Base-by-base conservation (phyloP, 1,140 invertebrate genomes). In the Diploscapter pachys region DNA sequence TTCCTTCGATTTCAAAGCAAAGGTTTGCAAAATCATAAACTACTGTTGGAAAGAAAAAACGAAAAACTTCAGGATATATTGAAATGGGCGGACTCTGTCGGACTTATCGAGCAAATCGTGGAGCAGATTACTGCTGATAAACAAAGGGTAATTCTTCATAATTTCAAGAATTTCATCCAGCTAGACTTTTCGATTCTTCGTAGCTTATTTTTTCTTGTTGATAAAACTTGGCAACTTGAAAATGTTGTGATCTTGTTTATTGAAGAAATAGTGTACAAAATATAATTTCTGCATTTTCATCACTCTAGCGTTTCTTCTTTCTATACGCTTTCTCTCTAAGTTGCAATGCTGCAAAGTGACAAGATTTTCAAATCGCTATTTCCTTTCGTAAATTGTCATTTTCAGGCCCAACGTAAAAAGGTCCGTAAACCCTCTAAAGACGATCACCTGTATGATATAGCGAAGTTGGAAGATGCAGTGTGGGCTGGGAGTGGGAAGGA, bases 381-480 rank as follows among this genome's bases (percentile, higher is more conserved):
- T 55, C 71, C 57, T 48, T 52, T 5, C 71, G 4, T 93, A 92
- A 76, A 98, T 97, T 83, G 91, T 93, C 79, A 13, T 5, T 71
- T 31, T 13, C 62, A 9, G n/a, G 71, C 59, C 89, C 56, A 31
- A 31, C 31, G 31, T 31, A 31, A 31, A 31, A 31, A 31, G 31
- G 0, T 31, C 31, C 31, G 31, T 31, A 31, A 31, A 31, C 31
- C 31, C 31, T 31, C 31, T 31, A 31, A 31, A 31, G 31, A 31
- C 31, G 31, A 31, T 31, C 31, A 31, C 31, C 97, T 96, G 5
- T 93, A 92, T 13, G 59, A 91, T 63, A 92, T 98, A 83, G 93
- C 95, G 2, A 99, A 99, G 87, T 87, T 99, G 73, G 95, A 98
- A 86, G 96, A 99, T 89, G 96, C 96, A 3, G 98, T 98, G 84